Base-by-base conservation (phyloP, 1,140 invertebrate genomes). In the Zaprionus lachaisei region DNA sequence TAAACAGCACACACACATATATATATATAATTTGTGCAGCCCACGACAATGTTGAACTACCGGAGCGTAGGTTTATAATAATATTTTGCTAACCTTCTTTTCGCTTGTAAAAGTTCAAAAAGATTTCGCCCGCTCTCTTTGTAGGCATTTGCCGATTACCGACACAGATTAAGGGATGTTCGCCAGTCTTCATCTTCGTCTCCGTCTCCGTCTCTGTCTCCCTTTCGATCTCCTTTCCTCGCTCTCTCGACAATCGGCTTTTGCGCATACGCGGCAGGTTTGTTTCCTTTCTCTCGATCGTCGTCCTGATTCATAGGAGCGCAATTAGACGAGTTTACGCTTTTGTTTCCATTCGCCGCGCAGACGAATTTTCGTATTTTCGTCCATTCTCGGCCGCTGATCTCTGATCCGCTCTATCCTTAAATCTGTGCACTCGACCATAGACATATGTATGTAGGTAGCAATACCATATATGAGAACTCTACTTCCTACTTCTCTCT, bases 61-160 rank as follows among this genome's bases (percentile, higher is more conserved):
- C 47, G 11, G 11, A 51, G 38, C 55, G 85, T 76, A 91, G 90
- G 91, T 84, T 92, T 92, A 76, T 86, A 92, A 92, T 90, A 92
- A 92, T 92, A 91, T 92, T 92, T 92, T 84, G 90, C 79, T 92
- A 92, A 92, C 90, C 91, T 92, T 83, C 83, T 92, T 89, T 92
- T 81, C 86, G 85, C 76, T 83, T 77, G 80, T 79, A 81, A 80
- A 90, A 92, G 83, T 87, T 87, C 85, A 91, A 92, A 92, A 91
- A 79, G 90, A 86, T 87, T 89, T 92, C 85, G 84, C 65, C 84
- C 84, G 84, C 75, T 81, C 75, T 81, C 69, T 57, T 83, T 81
- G 77, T 83, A 72, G 70, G 75, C 72, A 77, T 81, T 73, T 81
- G 51, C 47, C 86, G 87, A 91, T 91, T 91, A 92, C 80, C 83